phyloP scores from a whole-genome alignment of 92 coral and sea anemone genomes.

The Zoanthus sociatus region DNA sequence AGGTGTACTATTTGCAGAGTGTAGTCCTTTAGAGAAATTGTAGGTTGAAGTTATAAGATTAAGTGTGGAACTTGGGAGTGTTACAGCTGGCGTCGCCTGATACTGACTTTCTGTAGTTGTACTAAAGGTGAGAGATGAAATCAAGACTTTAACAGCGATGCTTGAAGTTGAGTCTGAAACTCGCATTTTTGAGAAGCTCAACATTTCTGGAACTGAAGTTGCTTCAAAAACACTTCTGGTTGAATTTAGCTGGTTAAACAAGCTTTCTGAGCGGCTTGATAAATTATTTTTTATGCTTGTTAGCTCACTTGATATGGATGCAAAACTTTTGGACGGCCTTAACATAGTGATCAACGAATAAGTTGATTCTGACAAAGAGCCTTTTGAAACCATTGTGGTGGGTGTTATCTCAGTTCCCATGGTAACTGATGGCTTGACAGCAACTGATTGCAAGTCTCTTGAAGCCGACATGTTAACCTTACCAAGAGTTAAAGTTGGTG shows the following conservation, averaged over 20 bases:
- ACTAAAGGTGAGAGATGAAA: not conserved
- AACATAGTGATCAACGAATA: not conserved
- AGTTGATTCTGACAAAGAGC: not conserved
- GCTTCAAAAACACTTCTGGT: not conserved
- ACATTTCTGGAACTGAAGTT: not conserved
- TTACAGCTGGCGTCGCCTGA: not conserved
- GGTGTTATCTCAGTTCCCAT: constrained; percentile 21
- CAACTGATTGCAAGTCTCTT: constrained; percentile 47
- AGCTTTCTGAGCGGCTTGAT: not conserved
- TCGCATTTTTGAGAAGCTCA: not conserved
- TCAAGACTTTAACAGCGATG: not conserved
- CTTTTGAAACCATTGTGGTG: not conserved
- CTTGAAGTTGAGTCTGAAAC: not conserved
- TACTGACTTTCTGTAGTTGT: not conserved
- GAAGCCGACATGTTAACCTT: constrained; percentile 39
- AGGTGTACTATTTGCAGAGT: not conserved
- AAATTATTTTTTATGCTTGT: not conserved
- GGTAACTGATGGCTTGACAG: constrained; percentile 49
- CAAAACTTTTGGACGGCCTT: not conserved
- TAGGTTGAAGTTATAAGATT: not conserved
- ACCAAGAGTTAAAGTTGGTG: constrained; percentile 60
- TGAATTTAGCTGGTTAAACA: not conserved
- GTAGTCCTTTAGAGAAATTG: not conserved
- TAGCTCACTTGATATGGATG: not conserved
- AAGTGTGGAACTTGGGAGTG: not conserved